Base-by-base conservation (phyloP, 2,888 invertebrate species). In the Petrolisthes cinctipes region DNA sequence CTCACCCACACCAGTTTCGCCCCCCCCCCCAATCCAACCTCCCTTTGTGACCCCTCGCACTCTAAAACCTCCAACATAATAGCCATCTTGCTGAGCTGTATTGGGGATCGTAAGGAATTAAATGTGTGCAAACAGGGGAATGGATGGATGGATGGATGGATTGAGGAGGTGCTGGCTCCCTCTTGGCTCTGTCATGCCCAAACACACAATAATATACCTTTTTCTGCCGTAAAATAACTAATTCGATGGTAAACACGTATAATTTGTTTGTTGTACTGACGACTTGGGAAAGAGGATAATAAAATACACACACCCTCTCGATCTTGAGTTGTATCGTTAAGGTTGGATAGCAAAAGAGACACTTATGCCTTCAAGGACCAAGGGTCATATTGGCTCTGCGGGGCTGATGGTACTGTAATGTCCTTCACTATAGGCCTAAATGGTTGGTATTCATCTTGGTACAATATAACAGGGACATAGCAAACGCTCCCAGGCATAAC, bases 221-320 rank as follows among this genome's bases (percentile, higher is more conserved):
- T 83, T 76, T 37, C 37, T 37, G 7, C 76, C 1, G 9, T 37
- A 57, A n/a, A 61, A 61, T 61, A 61, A 81, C 78, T 68, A 84
- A 84, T 84, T 78, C 75, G 9, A 66, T 51, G 54, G 78, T 78
- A 78, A 84, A 84, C 84, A 20, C n/a, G 61, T 37, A 84, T 79
- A 84, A 79, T 79, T 78, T 78, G 78, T 79, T 84, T 78, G 78
- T 76, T 51, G 83, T 23, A 78, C 51, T 84, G 78, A 66, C 61
- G 84, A 53, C 76, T 76, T 57, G 75, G 57, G 57, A n/a, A 61
- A 6, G 20, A 1, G 5, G 56, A 5, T 20, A 23, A 57, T 23
- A n/a, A 5, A 80, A 61, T 37, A 9, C 37, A 61, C 14, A 61
- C 37, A 56, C 20, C 17, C 9, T 11, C n/a, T 23, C 78, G n/a